Base-by-base conservation (phyloP, 1,140 invertebrate genomes). In the Luehdorfia chinensis region DNA sequence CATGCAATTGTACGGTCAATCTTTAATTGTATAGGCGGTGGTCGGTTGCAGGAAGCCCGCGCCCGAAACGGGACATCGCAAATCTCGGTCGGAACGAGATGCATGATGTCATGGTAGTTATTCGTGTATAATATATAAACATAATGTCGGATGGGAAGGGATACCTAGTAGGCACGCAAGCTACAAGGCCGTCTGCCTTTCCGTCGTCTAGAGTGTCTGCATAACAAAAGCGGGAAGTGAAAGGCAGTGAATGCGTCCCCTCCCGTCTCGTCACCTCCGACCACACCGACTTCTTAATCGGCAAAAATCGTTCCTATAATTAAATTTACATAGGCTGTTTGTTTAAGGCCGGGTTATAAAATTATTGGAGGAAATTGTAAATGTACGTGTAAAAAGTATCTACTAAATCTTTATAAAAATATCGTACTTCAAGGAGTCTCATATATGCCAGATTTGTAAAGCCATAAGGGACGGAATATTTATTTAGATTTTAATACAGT, bases 191-290 rank as follows among this genome's bases (percentile, higher is more conserved):
- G 74, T 66, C 72, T 70, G 77, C 80, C 75, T 76, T 79, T 71
- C 72, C 69, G 73, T 73, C 64, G 72, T 66, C 66, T 75, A 76
- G 60, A 74, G 66, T 65, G 73, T 64, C 56, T 59, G 50, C 62
- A 64, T 63, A 69, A 80, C 76, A 84, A 84, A 83, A 86, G 73
- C 78, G 76, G 83, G 83, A 86, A 86, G 79, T 86, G 83, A 86
- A 86, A 86, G 79, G 83, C 70, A 76, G 76, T 77, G 78, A 84
- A 84, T 77, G 78, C 73, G 75, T 75, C 72, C 75, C 74, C 68
- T 66, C 60, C 59, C 62, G 65, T 55, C 66, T 59, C 66, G 53
- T 68, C 63, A 66, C 50, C 66, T 64, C 72, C 63, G 64, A 57
- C 53, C 55, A 56, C 34, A 47, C 43, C 41, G 55, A 12, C 56